Conservation (phyloP, 2,888 invertebrate genomes). For the Thereva nobilitata region DNA sequence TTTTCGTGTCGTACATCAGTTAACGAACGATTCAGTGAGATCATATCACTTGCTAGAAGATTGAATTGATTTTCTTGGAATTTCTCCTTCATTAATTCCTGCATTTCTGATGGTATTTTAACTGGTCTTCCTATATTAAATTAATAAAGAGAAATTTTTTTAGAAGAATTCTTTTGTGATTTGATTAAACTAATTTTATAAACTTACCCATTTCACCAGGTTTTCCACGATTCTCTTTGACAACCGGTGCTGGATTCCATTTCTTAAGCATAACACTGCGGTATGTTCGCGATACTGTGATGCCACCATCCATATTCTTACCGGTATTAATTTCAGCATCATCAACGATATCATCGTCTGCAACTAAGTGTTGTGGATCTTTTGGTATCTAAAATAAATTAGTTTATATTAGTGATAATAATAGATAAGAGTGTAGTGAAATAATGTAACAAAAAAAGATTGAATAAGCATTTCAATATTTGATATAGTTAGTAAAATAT, state of each 20-base stretch:
- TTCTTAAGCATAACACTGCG: slow-evolving; percentile 62
- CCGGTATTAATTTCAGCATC: slow-evolving; percentile 59
- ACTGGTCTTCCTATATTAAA: slow-evolving; percentile 75
- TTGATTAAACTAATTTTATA: slow-evolving; percentile 4
- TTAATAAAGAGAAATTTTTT: slow-evolving; percentile 10
- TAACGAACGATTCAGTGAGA: slow-evolving; percentile 92
- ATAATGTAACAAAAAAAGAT: not conserved
- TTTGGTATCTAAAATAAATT: slow-evolving; percentile 43
- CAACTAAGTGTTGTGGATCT: slow-evolving; percentile 52
- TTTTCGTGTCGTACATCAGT: slow-evolving; percentile 91
- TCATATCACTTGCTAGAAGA: slow-evolving; percentile 95
- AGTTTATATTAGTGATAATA: slow-evolving; percentile 10
- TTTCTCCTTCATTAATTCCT: slow-evolving; percentile 88
- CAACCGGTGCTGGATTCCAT: slow-evolving; percentile 75
- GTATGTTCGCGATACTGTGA: slow-evolving; percentile 55
- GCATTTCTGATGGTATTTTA: slow-evolving; percentile 81
- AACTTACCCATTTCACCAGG: slow-evolving; percentile 87
- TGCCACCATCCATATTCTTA: slow-evolving; percentile 54
- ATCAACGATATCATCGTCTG: slow-evolving; percentile 56
- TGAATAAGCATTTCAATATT: not conserved
- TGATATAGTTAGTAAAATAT: not conserved
- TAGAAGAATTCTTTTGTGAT: too few relatives aligned
- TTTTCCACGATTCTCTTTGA: slow-evolving; percentile 68
- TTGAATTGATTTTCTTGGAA: slow-evolving; percentile 99
- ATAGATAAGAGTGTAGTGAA: not conserved